Conservation (phyloP, 2,888 invertebrate species). For the Philaethria dido region DNA sequence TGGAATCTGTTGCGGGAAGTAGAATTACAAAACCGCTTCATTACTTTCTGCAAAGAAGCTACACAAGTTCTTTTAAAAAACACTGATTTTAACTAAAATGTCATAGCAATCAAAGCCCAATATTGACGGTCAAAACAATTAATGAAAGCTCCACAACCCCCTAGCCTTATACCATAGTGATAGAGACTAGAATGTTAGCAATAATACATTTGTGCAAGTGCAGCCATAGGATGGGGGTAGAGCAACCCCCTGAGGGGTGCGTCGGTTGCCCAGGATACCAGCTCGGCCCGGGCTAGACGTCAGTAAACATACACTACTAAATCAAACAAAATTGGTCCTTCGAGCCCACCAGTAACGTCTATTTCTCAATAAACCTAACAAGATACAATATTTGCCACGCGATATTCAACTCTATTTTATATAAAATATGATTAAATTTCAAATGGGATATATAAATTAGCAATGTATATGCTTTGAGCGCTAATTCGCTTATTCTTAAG, state of each 20-base stretch:
- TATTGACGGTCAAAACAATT: slow-evolving; percentile 42
- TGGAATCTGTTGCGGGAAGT: neutral
- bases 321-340: slow-evolving; percentile 50
- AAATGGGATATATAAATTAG: slow-evolving; percentile 55
- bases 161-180: slow-evolving; percentile 2
- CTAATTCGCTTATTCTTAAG: slow-evolving; percentile 74
- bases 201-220: slow-evolving; percentile 58
- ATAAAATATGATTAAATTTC: slow-evolving; percentile 12
- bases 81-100: slow-evolving; percentile 41
- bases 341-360: slow-evolving; percentile 28
- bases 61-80: slow-evolving; percentile 19
- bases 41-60: slow-evolving; percentile 5
- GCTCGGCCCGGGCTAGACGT: slow-evolving; percentile 68
- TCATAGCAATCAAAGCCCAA: slow-evolving; percentile 45
- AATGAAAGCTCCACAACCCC: slow-evolving; percentile 25
- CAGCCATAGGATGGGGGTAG: slow-evolving; percentile 53
- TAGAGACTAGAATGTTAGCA: slow-evolving; percentile 34
- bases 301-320: slow-evolving; percentile 61
- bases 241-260: slow-evolving; percentile 39
- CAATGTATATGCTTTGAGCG: slow-evolving; percentile 69
- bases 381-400: neutral
- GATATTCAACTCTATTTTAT: slow-evolving; percentile 3
- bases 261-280: slow-evolving; percentile 74
- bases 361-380: slow-evolving; percentile 16
- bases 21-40: slow-evolving; percentile 20